A percentile compares a stretch with the other conserved stretches of the same genome.
Conservation (phyloP, 2,113 vertebrate genomes). For the Reinhardtius hippoglossoides region DNA sequence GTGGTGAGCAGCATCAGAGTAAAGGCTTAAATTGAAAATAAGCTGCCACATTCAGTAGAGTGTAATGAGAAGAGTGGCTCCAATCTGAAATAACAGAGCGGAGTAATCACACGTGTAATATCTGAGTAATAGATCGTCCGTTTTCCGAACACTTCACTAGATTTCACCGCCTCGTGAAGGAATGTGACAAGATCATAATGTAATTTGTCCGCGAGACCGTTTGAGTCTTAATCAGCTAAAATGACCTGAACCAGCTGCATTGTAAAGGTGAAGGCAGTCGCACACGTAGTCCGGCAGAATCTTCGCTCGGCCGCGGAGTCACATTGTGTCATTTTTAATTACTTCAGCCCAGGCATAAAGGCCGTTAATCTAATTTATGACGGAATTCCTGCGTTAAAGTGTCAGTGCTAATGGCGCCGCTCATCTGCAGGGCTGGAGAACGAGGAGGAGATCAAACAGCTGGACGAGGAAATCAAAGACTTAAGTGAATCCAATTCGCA, state of each 20-base stretch:
- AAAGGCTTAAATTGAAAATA: constrained; percentile 31
- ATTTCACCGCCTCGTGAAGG: constrained; percentile 4
- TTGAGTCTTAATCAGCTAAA: constrained; percentile 31
- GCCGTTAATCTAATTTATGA: background rate
- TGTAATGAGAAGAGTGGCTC: constrained; percentile 45
- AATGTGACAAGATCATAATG: constrained; percentile 25
- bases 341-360: constrained; percentile 1
- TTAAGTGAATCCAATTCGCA: constrained; percentile 98
- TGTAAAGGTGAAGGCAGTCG: constrained; percentile 17
- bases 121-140: constrained; percentile 12
- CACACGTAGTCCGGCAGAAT: constrained; percentile 4
- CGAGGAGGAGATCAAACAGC: constrained; percentile 97
- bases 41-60: constrained; percentile 35
- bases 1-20: constrained; percentile 3
- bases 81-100: constrained; percentile 44
- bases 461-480: constrained; percentile 99
- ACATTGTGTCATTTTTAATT: constrained; percentile 16
- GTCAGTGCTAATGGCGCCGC: constrained; percentile 3
- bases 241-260: constrained; percentile 3
- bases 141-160: constrained; percentile 1
- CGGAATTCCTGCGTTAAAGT: background rate
- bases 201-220: constrained; percentile 21
- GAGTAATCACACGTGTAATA: constrained; percentile 49
- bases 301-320: background rate
- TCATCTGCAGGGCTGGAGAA: constrained; percentile 91